Conservation (phyloP, 2,797 vertebrate genomes). For the Pangasius larnaudii region DNA sequence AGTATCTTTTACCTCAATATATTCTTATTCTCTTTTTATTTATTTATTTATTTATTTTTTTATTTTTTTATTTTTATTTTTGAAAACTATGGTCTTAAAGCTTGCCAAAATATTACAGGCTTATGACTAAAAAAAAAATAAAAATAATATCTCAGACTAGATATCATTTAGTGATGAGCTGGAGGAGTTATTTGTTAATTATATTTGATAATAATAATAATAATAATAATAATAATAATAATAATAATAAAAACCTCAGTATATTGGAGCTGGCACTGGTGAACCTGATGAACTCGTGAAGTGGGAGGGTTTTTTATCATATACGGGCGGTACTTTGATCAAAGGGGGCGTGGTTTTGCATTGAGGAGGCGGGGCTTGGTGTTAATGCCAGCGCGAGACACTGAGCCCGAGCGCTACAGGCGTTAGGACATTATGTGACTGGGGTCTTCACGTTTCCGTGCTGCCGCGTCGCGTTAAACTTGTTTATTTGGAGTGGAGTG, state of each 20-base stretch:
- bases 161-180: no score
- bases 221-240: no score
- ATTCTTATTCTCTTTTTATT: neutral
- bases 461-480: neutral
- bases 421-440: slow-evolving; percentile 66
- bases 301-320: neutral
- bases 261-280: no score
- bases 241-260: no score
- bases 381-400: slow-evolving; percentile 62
- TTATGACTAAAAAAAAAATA: neutral
- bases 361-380: slow-evolving; percentile 58
- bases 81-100: neutral
- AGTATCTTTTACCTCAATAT: neutral
- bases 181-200: no score
- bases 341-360: slow-evolving; percentile 64
- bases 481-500: neutral
- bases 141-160: neutral
- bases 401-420: slow-evolving; percentile 60
- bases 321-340: neutral
- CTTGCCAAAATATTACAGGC: neutral
- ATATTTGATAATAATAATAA: no score
- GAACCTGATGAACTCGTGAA: neutral
- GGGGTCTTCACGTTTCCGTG: slow-evolving; percentile 58
- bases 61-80: accelerated
- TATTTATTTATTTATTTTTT: neutral